Evolutionary conservation across 2,888 invertebrate species (phyloP).

Genomic region (Noctua pronuba): DNA sequence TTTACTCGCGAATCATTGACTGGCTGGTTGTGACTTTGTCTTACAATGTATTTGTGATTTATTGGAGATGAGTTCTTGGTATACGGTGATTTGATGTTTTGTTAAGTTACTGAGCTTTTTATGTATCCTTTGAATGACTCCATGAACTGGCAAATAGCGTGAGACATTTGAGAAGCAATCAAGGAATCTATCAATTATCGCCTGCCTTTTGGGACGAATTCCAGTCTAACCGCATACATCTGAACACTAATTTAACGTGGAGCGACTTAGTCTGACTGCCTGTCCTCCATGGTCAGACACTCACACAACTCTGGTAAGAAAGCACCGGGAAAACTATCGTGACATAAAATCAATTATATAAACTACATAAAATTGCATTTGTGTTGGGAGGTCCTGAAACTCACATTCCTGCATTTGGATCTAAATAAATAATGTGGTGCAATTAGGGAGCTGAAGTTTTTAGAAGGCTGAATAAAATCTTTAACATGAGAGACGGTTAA

Average conservation of each 20-base stretch:
- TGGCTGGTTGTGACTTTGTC: neutral
- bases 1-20: slow-evolving; percentile 44
- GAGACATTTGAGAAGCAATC: neutral
- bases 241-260: neutral
- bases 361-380: no score
- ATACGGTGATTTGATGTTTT: neutral
- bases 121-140: neutral
- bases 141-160: neutral
- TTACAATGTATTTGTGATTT: slow-evolving; percentile 9
- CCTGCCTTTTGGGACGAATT: neutral
- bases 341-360: neutral
- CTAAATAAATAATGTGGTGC: neutral
- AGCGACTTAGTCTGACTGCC: no score
- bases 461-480: no score
- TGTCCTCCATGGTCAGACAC: no score
- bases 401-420: neutral
- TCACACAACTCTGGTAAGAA: neutral
- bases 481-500: neutral
- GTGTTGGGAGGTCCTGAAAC: neutral
- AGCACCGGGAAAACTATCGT: neutral
- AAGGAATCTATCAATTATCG: neutral
- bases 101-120: neutral
- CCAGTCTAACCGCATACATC: neutral
- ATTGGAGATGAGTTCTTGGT: slow-evolving; percentile 14
- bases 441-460: neutral